phyloP scores from a whole-genome alignment of 2,113 vertebrate species.

The Thalassoma bifasciatum region DNA sequence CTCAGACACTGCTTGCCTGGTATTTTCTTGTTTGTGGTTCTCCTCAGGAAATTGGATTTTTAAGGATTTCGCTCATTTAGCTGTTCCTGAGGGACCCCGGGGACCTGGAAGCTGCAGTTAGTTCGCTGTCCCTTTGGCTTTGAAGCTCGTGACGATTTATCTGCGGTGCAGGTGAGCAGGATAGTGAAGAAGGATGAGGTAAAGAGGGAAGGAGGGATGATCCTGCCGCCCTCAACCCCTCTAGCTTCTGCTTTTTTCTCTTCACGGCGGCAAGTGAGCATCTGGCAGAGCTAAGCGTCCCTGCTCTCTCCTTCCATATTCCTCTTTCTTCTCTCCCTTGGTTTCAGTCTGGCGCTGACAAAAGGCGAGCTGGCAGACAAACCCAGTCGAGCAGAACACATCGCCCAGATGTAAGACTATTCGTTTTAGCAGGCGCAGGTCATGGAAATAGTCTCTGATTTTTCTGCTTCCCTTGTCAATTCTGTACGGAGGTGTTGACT shows the following conservation, averaged over 20 bases:
- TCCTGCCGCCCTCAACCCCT: conserved; percentile 19
- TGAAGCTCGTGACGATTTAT: conserved; percentile 30
- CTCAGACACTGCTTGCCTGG: neutral
- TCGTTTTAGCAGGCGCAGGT: conserved; percentile 57
- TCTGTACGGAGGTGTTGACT: conserved; percentile 29
- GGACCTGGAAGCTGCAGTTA: conserved; percentile 8
- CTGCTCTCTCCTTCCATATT: conserved; percentile 33
- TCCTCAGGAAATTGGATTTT: conserved; percentile 36
- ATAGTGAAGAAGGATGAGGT: conserved; percentile 35
- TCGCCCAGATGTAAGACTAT: conserved; percentile 62
- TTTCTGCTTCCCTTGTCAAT: conserved; percentile 47
- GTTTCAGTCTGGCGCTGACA: conserved; percentile 40
- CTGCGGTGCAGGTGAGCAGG: conserved; percentile 30
- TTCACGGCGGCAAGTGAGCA: conserved; percentile 48
- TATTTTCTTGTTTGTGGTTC: conserved; percentile 17
- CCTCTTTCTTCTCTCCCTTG: conserved; percentile 41
- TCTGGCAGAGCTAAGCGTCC: conserved; percentile 57
- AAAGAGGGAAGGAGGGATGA: conserved; percentile 30
- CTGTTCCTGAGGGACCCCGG: conserved; percentile 1
- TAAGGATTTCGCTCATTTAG: conserved; percentile 36
- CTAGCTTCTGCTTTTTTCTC: conserved; percentile 52
- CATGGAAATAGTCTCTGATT: conserved; percentile 40
- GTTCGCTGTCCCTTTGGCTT: conserved; percentile 24
- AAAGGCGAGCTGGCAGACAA: conserved; percentile 65
- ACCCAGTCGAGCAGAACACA: conserved; percentile 69